Evolutionary conservation across 2,888 invertebrate species (phyloP).

Genomic region (Drosophila subsilvestris): DNA sequence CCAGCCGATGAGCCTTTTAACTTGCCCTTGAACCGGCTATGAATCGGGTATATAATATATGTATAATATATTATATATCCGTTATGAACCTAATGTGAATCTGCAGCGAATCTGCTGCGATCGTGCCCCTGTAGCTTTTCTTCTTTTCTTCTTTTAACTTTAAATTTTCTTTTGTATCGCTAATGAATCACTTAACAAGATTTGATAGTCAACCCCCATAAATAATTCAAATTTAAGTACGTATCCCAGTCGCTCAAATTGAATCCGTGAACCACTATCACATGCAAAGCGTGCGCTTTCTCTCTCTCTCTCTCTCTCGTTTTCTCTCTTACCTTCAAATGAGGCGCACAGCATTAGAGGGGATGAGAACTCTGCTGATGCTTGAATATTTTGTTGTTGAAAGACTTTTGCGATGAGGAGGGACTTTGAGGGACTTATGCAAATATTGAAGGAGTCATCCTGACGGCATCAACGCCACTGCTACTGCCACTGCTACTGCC

Average conservation of each 20-base stretch:
- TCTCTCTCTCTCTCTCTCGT: background rate
- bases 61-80: too few relatives aligned
- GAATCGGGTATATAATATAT: too few relatives aligned
- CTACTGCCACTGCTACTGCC: too few relatives aligned
- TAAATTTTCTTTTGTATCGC: background rate
- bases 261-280: conserved; percentile 1
- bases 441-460: conserved; percentile 72
- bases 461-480: conserved; percentile 31
- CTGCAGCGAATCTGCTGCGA: too few relatives aligned
- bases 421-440: conserved; percentile 73
- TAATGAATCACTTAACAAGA: background rate
- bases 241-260: background rate
- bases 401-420: conserved; percentile 39
- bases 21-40: too few relatives aligned
- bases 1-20: too few relatives aligned
- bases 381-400: conserved; percentile 56
- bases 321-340: conserved; percentile 11
- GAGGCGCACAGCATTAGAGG: conserved; percentile 60
- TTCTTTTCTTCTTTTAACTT: background rate
- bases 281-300: background rate
- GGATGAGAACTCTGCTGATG: conserved; percentile 28
- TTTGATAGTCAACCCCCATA: background rate
- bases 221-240: background rate
- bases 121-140: background rate
- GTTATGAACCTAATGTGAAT: too few relatives aligned